These are phyloP conservation scores for Drosophila peninsularis DNA, from an alignment of 2,888 invertebrate genomes.

Conservation along the genomic window DNA sequence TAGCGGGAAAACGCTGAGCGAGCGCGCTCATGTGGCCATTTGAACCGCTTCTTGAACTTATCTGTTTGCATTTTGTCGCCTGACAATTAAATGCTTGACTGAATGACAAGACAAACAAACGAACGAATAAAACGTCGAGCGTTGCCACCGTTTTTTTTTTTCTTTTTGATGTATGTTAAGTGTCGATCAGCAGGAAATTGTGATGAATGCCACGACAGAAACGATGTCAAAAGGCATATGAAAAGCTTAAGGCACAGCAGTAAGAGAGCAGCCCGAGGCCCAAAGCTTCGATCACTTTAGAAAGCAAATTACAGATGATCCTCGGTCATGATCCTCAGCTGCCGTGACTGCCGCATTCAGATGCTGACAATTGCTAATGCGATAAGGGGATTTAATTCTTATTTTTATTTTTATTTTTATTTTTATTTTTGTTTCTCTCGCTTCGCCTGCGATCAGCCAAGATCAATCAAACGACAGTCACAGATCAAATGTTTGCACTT, in stretches of 20 bases:
- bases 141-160: conserved; percentile 26
- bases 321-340: conserved; percentile 62
- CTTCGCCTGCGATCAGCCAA: conserved; percentile 60
- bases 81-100: conserved; percentile 75
- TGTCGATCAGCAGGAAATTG: conserved; percentile 71
- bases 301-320: conserved; percentile 76
- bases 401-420: conserved; percentile 9
- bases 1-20: conserved; percentile 56
- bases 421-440: conserved; percentile 3
- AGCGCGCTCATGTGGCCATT: conserved; percentile 49
- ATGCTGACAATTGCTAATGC: conserved; percentile 63
- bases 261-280: conserved; percentile 6
- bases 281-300: conserved; percentile 58
- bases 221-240: conserved; percentile 61
- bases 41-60: conserved; percentile 67
- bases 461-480: conserved; percentile 59
- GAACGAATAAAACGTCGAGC: conserved; percentile 29
- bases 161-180: conserved; percentile 39
- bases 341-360: conserved; percentile 70
- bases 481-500: conserved; percentile 57
- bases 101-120: conserved; percentile 71
- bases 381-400: conserved; percentile 59
- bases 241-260: conserved; percentile 30
- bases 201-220: conserved; percentile 56
- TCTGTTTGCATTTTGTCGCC: conserved; percentile 79